phyloP scores from a whole-genome alignment of 2,113 vertebrate genomes.

The Columbina picui region DNA sequence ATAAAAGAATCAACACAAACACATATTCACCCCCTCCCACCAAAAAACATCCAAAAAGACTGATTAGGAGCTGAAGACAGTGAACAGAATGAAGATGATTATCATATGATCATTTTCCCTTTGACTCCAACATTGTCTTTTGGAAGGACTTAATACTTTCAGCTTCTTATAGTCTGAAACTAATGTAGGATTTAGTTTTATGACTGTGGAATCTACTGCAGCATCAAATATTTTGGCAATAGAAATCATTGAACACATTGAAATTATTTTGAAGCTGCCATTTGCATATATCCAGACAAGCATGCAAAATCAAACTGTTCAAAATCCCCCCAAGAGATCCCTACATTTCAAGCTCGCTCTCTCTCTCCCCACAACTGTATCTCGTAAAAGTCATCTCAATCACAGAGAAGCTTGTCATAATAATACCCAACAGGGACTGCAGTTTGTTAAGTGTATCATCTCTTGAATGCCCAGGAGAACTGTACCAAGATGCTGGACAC shows the following conservation, averaged over 20 bases:
- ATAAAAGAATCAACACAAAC: neutral
- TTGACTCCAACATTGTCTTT: neutral
- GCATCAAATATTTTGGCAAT: conserved; percentile 16
- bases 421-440: neutral
- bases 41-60: neutral
- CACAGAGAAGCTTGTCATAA: neutral
- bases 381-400: neutral
- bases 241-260: neutral
- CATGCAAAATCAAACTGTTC: conserved; percentile 27
- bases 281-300: neutral
- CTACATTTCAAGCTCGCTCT: neutral
- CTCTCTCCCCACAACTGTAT: neutral
- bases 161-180: neutral
- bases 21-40: neutral
- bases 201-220: neutral
- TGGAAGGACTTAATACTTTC: neutral
- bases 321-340: neutral
- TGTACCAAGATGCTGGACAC: neutral
- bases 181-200: neutral
- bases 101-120: neutral
- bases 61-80: neutral
- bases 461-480: rapidly evolving
- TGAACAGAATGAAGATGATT: neutral
- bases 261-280: conserved; percentile 25
- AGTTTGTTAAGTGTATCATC: neutral